Conservation (phyloP, 2,888 invertebrate species). For the Polyommatus icarus region DNA sequence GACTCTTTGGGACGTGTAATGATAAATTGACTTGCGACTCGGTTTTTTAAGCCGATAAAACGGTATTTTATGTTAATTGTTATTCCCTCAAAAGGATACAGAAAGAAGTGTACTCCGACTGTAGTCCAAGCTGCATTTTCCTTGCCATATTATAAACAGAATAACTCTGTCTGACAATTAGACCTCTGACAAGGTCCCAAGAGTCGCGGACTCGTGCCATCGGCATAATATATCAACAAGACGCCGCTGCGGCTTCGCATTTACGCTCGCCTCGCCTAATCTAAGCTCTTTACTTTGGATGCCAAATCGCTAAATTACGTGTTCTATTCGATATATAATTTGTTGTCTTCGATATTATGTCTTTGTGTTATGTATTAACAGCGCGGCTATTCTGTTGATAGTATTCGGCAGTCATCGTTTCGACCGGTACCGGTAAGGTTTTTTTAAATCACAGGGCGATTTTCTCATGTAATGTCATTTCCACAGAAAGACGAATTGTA, state of each 20-base stretch:
- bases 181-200: conserved; percentile 37
- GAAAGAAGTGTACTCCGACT: not conserved
- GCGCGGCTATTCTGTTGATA: not conserved
- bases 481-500: not conserved
- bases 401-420: not conserved
- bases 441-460: not conserved
- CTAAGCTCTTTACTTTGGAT: conserved; percentile 72
- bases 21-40: not conserved
- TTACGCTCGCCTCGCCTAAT: conserved; percentile 59
- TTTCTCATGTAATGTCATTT: not conserved
- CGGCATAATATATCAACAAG: conserved; percentile 32
- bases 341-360: conserved; percentile 53
- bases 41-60: not conserved
- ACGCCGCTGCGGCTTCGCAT: conserved; percentile 62
- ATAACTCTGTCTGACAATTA: conserved; percentile 36
- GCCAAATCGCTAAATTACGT: conserved; percentile 64
- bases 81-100: not conserved
- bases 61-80: not conserved
- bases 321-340: conserved; percentile 58
- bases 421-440: not conserved
- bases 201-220: conserved; percentile 37
- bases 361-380: conserved; percentile 51
- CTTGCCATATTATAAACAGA: not conserved
- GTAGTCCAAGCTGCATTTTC: not conserved
- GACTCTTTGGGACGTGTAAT: not conserved